Evolutionary conservation across 2,888 invertebrate genomes (phyloP).

Genomic region (Ceraclea dissimilis): DNA sequence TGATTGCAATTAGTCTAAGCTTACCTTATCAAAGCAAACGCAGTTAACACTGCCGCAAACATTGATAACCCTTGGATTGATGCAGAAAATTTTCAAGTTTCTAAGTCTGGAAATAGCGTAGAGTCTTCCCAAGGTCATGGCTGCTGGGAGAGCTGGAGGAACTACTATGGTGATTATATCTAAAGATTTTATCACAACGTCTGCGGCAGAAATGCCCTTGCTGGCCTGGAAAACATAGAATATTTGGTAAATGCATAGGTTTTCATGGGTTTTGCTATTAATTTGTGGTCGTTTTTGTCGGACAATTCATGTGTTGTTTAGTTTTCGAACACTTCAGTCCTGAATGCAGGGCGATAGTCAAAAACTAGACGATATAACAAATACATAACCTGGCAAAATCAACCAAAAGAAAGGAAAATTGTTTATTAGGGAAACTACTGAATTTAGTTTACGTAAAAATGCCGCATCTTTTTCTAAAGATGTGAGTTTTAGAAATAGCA

Average conservation of each 20-base stretch:
- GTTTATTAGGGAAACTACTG: too few species aligned
- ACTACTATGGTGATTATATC: constrained; percentile 94
- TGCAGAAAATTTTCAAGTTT: constrained; percentile 75
- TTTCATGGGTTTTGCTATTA: background rate
- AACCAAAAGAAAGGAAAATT: too few species aligned
- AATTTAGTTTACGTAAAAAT: too few species aligned
- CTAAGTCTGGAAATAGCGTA: constrained; percentile 83
- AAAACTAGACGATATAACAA: too few species aligned
- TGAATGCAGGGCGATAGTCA: too few species aligned
- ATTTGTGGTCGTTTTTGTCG: too few species aligned
- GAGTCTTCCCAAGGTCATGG: constrained; percentile 91
- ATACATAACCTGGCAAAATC: too few species aligned
- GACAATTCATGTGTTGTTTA: too few species aligned
- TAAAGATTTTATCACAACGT: constrained; percentile 69
- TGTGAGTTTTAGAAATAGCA: too few species aligned
- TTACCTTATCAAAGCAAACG: constrained; percentile 87
- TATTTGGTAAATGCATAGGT: background rate
- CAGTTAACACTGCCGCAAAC: constrained; percentile 86
- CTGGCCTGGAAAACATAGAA: constrained; percentile 42
- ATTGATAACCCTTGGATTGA: constrained; percentile 88
- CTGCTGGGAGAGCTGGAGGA: constrained; percentile 91
- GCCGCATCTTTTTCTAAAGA: too few species aligned
- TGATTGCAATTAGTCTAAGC: too few species aligned
- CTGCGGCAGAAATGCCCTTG: constrained; percentile 50
- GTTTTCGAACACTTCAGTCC: too few species aligned